Evolutionary conservation across 1,140 invertebrate species (phyloP).

Genomic region (Pomacea maculata): DNA sequence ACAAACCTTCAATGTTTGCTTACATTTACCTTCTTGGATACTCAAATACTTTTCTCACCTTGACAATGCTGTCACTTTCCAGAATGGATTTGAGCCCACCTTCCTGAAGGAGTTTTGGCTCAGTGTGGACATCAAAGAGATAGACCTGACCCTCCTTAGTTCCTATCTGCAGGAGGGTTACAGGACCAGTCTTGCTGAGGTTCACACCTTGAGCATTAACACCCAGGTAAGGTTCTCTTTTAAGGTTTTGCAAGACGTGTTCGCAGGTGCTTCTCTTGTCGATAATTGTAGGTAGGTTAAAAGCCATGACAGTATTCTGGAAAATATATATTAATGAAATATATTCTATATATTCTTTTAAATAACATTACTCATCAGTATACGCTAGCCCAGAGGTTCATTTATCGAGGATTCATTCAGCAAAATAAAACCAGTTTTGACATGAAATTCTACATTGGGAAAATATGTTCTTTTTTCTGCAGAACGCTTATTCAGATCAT

Average conservation of each 20-base stretch:
- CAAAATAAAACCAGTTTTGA: no score
- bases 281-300: not conserved
- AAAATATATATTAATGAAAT: no score
- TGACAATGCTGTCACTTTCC: slow-evolving; percentile 83
- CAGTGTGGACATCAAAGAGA: slow-evolving; percentile 88
- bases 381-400: no score
- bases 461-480: no score
- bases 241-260: not conserved
- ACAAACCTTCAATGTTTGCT: no score
- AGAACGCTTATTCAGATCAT: no score
- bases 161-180: slow-evolving; percentile 88
- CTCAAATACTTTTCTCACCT: slow-evolving; percentile 72
- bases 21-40: no score
- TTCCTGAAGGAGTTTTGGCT: slow-evolving; percentile 73
- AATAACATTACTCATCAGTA: no score
- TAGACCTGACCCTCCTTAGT: slow-evolving; percentile 74
- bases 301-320: no score
- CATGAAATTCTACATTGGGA: no score
- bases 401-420: no score
- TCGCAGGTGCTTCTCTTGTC: not conserved
- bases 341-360: no score
- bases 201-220: slow-evolving; percentile 93
- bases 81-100: slow-evolving; percentile 82
- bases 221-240: slow-evolving; percentile 72
- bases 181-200: slow-evolving; percentile 73